A percentile compares a stretch with the other conserved stretches of the same genome.
phyloP scores from a whole-genome alignment of 2,888 invertebrate genomes.

The Rhagophthalmus giganteus region DNA sequence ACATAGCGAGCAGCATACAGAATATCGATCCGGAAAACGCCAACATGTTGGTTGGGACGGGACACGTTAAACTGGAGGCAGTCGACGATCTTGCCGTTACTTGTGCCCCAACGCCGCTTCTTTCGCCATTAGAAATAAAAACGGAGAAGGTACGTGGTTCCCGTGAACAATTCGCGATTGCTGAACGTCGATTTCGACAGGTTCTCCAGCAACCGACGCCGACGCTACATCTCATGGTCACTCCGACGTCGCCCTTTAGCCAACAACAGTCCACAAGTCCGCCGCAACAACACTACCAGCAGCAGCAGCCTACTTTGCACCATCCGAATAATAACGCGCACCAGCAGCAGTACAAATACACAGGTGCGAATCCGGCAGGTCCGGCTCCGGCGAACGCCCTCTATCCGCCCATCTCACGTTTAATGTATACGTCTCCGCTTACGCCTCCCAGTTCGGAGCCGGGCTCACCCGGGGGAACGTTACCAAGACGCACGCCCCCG shows the following conservation, averaged over 20 bases:
- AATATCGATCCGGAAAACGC: constrained; percentile 90
- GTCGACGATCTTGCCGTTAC: constrained; percentile 61
- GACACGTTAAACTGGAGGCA: constrained; percentile 79
- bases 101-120: constrained; percentile 64
- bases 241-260: constrained; percentile 58
- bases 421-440: constrained; percentile 81
- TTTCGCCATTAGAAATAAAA: constrained; percentile 80
- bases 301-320: constrained; percentile 42
- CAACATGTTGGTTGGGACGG: constrained; percentile 78
- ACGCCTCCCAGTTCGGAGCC: constrained; percentile 89
- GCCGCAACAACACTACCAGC: constrained; percentile 50
- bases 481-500: constrained; percentile 72
- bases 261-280: constrained; percentile 47
- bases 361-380: constrained; percentile 46
- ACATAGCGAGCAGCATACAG: constrained; percentile 87
- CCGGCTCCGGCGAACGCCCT: constrained; percentile 55
- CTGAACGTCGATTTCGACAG: constrained; percentile 36
- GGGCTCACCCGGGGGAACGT: constrained; percentile 76
- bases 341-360: constrained; percentile 40
- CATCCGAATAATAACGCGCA: constrained; percentile 43
- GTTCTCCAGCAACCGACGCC: constrained; percentile 55
- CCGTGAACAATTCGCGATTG: too few species aligned
- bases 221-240: constrained; percentile 61
- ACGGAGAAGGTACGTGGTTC: constrained; percentile 64
- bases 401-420: constrained; percentile 62